Percentiles rank a stretch among this genome's conserved stretches.
These are phyloP conservation scores for Nematopogon swammerdamellus DNA, from an alignment of 2,888 invertebrate species.

Conservation along the genomic window DNA sequence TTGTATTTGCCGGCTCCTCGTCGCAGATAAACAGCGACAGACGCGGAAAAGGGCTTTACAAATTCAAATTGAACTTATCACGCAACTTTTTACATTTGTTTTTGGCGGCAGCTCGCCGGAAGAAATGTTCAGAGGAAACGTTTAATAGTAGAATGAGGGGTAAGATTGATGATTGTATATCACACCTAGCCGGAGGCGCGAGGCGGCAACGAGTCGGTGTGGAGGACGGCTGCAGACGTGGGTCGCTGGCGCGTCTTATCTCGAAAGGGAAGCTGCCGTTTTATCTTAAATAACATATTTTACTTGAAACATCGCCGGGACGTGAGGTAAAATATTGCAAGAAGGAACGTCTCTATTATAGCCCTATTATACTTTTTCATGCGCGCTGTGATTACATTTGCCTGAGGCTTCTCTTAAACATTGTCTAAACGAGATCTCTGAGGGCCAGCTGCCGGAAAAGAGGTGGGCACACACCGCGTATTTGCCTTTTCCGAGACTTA, in stretches of 20 bases:
- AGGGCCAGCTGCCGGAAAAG: no score
- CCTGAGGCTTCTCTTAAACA: background rate
- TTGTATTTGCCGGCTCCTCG: conserved; percentile 54
- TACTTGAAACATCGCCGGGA: conserved; percentile 44
- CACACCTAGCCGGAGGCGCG: conserved; percentile 54
- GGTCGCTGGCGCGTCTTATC: conserved; percentile 50
- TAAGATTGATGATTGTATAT: conserved; percentile 58
- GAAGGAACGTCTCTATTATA: background rate
- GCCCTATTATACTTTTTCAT: background rate
- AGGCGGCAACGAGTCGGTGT: conserved; percentile 41
- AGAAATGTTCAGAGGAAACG: conserved; percentile 47
- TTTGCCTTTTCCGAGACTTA: no score
- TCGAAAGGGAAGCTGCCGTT: conserved; percentile 46
- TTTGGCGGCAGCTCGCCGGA: conserved; percentile 53
- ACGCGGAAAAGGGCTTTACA: conserved; percentile 58
- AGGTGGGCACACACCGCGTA: no score
- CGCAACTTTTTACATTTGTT: conserved; percentile 59
- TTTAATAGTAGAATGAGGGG: conserved; percentile 56
- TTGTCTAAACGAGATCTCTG: no score
- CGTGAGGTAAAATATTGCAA: conserved; percentile 8
- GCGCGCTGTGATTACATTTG: background rate
- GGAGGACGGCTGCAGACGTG: conserved; percentile 50
- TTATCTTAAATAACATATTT: conserved; percentile 57
- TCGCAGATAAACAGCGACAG: conserved; percentile 55
- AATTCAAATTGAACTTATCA: conserved; percentile 59